phyloP scores from a whole-genome alignment of 2,888 invertebrate genomes.

The Seira musarum region DNA sequence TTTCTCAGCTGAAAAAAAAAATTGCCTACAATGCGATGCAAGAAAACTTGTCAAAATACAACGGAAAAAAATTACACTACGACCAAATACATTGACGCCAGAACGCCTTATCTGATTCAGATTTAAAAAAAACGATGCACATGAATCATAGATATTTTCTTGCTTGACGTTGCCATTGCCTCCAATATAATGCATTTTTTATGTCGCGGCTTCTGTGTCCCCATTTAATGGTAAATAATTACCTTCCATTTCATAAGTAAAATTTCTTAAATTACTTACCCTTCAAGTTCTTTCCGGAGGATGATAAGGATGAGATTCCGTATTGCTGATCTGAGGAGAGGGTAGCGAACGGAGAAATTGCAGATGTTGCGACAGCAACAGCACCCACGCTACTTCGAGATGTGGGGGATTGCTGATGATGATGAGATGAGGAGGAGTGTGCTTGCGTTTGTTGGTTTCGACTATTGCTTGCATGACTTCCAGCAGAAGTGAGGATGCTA shows the following conservation, averaged over 20 bases:
- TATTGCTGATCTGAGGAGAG: conserved; percentile 35
- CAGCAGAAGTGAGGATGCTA: background rate
- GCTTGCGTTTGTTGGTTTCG: conserved; percentile 33
- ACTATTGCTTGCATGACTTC: conserved; percentile 1
- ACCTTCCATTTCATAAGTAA: background rate
- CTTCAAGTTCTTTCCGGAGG: conserved; percentile 62
- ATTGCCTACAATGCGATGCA: no score
- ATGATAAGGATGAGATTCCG: conserved; percentile 13
- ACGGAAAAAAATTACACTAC: no score
- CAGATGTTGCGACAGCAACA: background rate
- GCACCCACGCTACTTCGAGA: conserved; percentile 21
- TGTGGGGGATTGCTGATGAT: conserved; percentile 42
- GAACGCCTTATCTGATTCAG: no score
- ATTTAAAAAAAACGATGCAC: no score
- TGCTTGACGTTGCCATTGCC: no score
- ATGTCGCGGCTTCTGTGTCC: no score
- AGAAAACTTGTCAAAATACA: no score
- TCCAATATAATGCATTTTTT: no score
- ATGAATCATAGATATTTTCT: no score
- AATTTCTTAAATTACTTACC: conserved; percentile 37
- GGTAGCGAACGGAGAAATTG: conserved; percentile 27
- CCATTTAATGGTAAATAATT: background rate
- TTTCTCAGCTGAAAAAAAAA: no score
- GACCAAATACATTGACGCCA: no score
- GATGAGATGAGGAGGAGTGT: conserved; percentile 26